Conservation (phyloP, 2,113 vertebrate genomes). For the Thomomys bottae region DNA sequence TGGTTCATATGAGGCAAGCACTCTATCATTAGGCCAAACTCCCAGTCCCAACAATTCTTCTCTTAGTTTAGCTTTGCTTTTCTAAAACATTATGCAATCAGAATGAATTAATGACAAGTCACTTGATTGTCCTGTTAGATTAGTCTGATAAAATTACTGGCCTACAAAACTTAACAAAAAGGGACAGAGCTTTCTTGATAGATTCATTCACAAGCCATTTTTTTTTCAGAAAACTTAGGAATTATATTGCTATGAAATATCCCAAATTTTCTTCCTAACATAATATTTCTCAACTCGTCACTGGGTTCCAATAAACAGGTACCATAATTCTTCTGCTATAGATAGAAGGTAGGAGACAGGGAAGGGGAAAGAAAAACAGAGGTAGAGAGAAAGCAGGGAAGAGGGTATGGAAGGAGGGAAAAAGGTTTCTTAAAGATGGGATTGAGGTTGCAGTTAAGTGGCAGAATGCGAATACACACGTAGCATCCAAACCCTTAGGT, state of each 20-base stretch:
- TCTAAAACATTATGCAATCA: slow-evolving; percentile 62
- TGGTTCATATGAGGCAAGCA: no score
- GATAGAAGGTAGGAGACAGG: no score
- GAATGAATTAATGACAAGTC: slow-evolving; percentile 69
- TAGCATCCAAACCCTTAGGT: no score
- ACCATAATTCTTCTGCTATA: neutral
- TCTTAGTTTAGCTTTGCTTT: slow-evolving; percentile 64
- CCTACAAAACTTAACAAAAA: slow-evolving; percentile 63
- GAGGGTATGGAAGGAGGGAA: neutral
- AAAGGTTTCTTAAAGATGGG: slow-evolving; percentile 36
- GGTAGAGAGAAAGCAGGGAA: no score
- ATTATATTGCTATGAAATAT: slow-evolving; percentile 58
- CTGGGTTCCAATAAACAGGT: slow-evolving; percentile 22
- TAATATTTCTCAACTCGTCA: slow-evolving; percentile 36
- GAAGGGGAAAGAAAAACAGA: no score
- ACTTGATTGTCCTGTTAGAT: slow-evolving; percentile 43
- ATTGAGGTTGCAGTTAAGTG: no score
- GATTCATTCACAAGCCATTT: slow-evolving; percentile 46
- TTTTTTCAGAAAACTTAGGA: slow-evolving; percentile 48
- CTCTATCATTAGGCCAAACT: no score
- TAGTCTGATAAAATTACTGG: slow-evolving; percentile 53
- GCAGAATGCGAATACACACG: no score
- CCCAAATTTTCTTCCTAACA: slow-evolving; percentile 48
- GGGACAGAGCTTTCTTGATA: slow-evolving; percentile 56
- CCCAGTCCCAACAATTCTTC: no score